phyloP scores from a whole-genome alignment of 2,888 invertebrate genomes.

The Euplexia lucipara region DNA sequence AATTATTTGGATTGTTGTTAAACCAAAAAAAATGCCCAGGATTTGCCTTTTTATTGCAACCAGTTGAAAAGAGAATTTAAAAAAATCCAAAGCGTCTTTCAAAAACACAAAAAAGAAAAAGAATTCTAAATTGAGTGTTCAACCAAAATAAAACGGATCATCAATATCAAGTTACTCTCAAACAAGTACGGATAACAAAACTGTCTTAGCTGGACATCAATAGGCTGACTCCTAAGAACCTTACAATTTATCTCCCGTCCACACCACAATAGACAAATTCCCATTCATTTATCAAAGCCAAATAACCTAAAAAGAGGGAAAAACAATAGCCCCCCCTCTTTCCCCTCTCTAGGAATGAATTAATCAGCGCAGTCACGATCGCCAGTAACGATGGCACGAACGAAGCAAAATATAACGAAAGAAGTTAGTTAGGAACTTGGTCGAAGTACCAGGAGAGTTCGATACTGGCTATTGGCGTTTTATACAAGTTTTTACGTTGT shows the following conservation, averaged over 20 bases:
- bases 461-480: slow-evolving; percentile 78
- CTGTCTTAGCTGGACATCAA: slow-evolving; percentile 57
- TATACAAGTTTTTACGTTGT: slow-evolving; percentile 75
- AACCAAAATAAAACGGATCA: slow-evolving; percentile 29
- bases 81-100: neutral
- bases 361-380: slow-evolving; percentile 88
- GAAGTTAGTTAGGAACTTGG: slow-evolving; percentile 75
- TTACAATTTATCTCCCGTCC: slow-evolving; percentile 68
- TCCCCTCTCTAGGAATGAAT: slow-evolving; percentile 73
- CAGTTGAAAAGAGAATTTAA: neutral
- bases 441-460: slow-evolving; percentile 71
- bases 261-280: slow-evolving; percentile 73
- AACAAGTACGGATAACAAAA: slow-evolving; percentile 49
- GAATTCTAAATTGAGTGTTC: slow-evolving; percentile 36
- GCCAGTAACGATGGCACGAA: slow-evolving; percentile 84
- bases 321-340: slow-evolving; percentile 75
- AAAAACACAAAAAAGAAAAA: neutral
- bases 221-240: slow-evolving; percentile 57
- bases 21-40: no score
- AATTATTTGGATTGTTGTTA: no score
- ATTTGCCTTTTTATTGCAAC: neutral
- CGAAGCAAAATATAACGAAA: slow-evolving; percentile 77
- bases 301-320: slow-evolving; percentile 75
- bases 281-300: slow-evolving; percentile 74
- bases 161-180: slow-evolving; percentile 39